Evolutionary conservation across 2,888 invertebrate species (phyloP), one percentile per base, ranked within the genome.

Genomic region (Ennomos quercinarius): DNA sequence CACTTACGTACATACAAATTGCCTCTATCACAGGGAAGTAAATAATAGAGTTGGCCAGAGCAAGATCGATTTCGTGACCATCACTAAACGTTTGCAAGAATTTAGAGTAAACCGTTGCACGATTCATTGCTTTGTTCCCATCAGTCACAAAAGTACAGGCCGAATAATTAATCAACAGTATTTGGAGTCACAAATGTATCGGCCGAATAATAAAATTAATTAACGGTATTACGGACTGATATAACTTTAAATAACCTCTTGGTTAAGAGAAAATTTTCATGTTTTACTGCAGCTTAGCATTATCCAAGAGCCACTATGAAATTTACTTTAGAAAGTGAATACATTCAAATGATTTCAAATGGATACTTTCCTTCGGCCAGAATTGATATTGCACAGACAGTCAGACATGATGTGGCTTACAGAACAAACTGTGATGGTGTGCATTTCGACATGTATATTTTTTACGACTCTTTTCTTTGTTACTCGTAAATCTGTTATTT

Each of bases 1-100:
- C 17, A 71, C 68, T 64, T 72, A 17, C n/a, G 17, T 17, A 71
- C 64, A 62, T 64, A 64, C 63, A 70, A 68, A 75, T 75, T 72
- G 67, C 60, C 55, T 45, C 44, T 39, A 38, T 37, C 40, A 48
- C 43, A 46, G 35, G 12, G 56, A 70, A 34, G 63, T 65, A 69
- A 72, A 63, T 63, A 69, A 71, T 52, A 47, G 49, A 38, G 52
- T 13, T 46, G 52, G 55, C 48, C 55, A 56, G 27, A 62, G 67
- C 64, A 54, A 74, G 73, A 79, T 79, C 72, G 72, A 77, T 76
- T 74, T 81, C 83, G 81, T 84, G 84, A 85, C 80, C 57, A 61
- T 42, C 72, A 64, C 73, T 72, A 77, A 78, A 73, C 73, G 66
- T 66, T 72, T 78, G 74, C 66, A 73, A 68, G 55, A 75, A 75